Conservation (phyloP, 2,797 vertebrate species). For the Pterois miles region DNA sequence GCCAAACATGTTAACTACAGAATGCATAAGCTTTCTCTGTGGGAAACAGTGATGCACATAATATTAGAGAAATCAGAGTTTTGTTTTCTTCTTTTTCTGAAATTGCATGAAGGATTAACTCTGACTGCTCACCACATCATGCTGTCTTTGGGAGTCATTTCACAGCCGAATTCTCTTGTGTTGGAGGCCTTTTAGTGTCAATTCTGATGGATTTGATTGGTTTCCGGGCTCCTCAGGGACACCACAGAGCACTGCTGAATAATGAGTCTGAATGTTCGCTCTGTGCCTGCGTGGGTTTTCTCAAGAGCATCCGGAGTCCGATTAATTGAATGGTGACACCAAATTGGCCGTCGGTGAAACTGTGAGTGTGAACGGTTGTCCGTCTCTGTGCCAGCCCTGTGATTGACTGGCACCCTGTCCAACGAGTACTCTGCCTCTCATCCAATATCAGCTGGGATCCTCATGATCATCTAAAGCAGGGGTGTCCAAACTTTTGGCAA, state of each 20-base stretch:
- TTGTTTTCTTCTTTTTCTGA: not conserved
- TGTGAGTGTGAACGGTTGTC: not conserved
- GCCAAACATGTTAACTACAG: not conserved
- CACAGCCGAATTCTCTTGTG: not conserved
- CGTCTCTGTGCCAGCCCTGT: not conserved
- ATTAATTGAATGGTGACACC: not conserved
- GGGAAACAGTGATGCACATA: not conserved
- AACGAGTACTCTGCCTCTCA: not conserved
- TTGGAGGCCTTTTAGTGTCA: constrained; percentile 29
- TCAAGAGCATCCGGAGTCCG: not conserved
- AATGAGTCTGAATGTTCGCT: constrained; percentile 30
- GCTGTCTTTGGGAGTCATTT: not conserved
- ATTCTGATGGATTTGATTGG: constrained; percentile 36
- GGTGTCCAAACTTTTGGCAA: too few relatives aligned
- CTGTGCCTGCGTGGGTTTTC: not conserved
- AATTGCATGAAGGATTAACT: constrained; percentile 4
- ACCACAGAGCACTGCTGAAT: constrained; percentile 48
- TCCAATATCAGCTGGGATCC: not conserved
- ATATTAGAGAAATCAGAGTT: not conserved
- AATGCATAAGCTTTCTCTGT: not conserved
- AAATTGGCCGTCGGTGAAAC: not conserved
- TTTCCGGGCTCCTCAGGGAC: not conserved
- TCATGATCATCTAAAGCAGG: accelerated
- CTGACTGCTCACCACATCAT: not conserved
- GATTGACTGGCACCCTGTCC: not conserved